Conservation (phyloP, 2,797 vertebrate species). For the Neosilurus mollespiculum region DNA sequence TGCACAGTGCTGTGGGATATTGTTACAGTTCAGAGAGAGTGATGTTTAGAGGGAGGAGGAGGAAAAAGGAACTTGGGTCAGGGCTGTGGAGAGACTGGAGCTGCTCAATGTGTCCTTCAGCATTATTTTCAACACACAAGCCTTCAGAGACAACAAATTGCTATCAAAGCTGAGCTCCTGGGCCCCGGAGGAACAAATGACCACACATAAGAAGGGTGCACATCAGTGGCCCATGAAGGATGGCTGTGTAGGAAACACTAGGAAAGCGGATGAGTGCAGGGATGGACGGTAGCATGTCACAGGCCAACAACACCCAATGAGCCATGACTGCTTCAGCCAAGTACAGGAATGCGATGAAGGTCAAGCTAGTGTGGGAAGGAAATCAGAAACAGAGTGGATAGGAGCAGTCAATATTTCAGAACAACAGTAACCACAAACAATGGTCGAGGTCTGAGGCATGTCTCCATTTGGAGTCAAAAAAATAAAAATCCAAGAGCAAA, state of each 20-base stretch:
- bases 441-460: constrained; percentile 40
- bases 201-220: constrained; percentile 43
- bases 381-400: constrained; percentile 64
- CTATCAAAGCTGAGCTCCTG: constrained; percentile 28
- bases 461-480: constrained; percentile 61
- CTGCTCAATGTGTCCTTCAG: constrained; percentile 46
- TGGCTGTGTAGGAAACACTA: constrained; percentile 42
- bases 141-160: constrained; percentile 35
- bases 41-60: constrained; percentile 48
- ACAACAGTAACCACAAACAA: constrained; percentile 61
- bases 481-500: constrained; percentile 38
- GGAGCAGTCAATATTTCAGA: constrained; percentile 66
- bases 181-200: constrained; percentile 37
- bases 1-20: constrained; percentile 51
- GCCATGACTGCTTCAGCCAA: constrained; percentile 60
- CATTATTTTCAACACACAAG: constrained; percentile 33
- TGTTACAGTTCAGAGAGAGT: constrained; percentile 54
- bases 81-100: constrained; percentile 48
- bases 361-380: constrained; percentile 63
- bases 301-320: constrained; percentile 62
- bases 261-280: constrained; percentile 39
- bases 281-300: constrained; percentile 61
- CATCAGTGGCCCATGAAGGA: constrained; percentile 48
- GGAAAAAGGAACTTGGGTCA: constrained; percentile 49
- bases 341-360: constrained; percentile 56